A percentile compares a stretch with the other conserved stretches of the same genome.
These are phyloP conservation scores for Pseudomyrmex dendroicus DNA, from an alignment of 1,140 invertebrate genomes.

Conservation along the genomic window DNA sequence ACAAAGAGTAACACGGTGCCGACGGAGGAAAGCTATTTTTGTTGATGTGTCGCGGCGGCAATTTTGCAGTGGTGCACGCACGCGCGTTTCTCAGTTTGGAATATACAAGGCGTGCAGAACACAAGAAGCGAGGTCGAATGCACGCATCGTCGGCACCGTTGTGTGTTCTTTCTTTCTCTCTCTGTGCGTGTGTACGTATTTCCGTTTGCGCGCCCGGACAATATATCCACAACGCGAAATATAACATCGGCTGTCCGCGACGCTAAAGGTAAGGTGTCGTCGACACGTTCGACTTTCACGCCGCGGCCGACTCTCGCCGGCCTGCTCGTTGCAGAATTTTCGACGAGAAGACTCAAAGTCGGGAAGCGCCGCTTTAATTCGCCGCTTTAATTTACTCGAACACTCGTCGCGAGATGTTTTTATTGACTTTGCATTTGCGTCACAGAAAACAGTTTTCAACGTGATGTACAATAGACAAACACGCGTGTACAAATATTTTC, in stretches of 20 bases:
- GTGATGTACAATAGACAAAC: not conserved
- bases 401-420: not conserved
- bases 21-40: slow-evolving; percentile 29
- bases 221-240: not conserved
- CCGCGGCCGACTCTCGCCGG: not conserved
- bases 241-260: not conserved
- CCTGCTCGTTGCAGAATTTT: slow-evolving; percentile 12
- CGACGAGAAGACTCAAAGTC: not conserved
- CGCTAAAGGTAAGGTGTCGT: not conserved
- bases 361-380: not conserved
- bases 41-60: not conserved
- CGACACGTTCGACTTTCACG: slow-evolving; percentile 41
- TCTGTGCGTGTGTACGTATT: not conserved
- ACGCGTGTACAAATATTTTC: not conserved
- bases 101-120: slow-evolving; percentile 4
- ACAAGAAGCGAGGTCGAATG: slow-evolving; percentile 11
- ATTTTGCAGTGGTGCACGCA: not conserved
- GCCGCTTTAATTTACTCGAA: not conserved
- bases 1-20: slow-evolving; percentile 38
- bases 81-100: slow-evolving; percentile 9
- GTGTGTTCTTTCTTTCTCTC: too few species aligned
- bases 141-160: not conserved
- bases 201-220: slow-evolving; percentile 1
- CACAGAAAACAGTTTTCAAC: not conserved
- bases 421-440: not conserved